Evolutionary conservation across 23 tunicate species (phyloP), one percentile per base, ranked within the genome.

Genomic region (Aplidium turbinatum): DNA sequence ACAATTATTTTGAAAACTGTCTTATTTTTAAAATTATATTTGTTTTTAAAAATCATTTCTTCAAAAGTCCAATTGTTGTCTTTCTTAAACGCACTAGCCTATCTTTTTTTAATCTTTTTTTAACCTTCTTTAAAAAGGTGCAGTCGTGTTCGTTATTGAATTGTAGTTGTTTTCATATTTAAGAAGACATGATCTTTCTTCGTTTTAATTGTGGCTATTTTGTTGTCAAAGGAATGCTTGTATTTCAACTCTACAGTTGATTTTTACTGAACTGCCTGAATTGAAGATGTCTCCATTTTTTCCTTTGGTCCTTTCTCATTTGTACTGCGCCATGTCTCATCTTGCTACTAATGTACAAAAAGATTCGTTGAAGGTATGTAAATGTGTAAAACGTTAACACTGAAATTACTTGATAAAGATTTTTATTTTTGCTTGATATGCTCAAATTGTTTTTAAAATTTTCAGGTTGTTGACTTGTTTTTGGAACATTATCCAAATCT

Each of bases 281-380:
- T 25, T 27, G 36, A 63, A 75, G 47, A 81, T 88, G 79, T 36
- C 73, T 32, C 96, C 96, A 6, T 53, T 55, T 63, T 88, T 88
- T 58, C 62, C 75, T 16, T 33, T 75, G 21, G 32, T 81, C 25
- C 62, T 88, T 31, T 81, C 79, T 0, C 73, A 88, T 70, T 47
- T 88, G n/a, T 76, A 64, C 70, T 88, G 96, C 69, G 96, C 96
- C 13, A 88, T 88, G 83, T 65, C 87, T 4, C 96, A 88, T 68
- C 56, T 81, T 29, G 58, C 79, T 21, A 67, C 60, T 35, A 70
- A 81, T 19, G 82, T 88, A 13, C 87, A 88, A 51, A 81, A 38
- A 57, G 83, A 81, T 50, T 88, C 96, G 23, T 57, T 88, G 28
- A 78, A 88, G 87, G 96, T 88, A 66, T 3, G 72, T 42, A 18